Percentiles rank a stretch among this genome's conserved stretches.
Conservation (phyloP, 2,797 vertebrate species). For the Esox lucius region DNA sequence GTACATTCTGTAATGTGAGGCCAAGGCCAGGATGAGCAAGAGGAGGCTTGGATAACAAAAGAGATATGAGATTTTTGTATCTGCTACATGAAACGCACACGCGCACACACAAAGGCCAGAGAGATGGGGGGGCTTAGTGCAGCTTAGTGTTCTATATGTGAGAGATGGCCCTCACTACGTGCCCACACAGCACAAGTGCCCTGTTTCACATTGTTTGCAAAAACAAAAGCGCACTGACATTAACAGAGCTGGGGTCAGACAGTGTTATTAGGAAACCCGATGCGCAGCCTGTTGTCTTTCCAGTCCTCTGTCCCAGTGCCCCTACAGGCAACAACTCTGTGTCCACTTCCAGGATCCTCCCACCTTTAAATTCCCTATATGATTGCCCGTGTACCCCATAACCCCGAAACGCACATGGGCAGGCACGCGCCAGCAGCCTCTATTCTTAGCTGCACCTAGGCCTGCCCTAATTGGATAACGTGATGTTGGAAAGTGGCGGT, state of each 20-base stretch:
- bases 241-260: slow-evolving; percentile 51
- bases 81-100: slow-evolving; percentile 22
- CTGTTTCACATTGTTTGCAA: slow-evolving; percentile 72
- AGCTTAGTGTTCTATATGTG: slow-evolving; percentile 46
- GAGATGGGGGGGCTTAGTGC: slow-evolving; percentile 59
- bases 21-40: neutral
- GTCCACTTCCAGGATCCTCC: slow-evolving; percentile 33
- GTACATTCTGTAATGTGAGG: neutral
- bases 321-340: slow-evolving; percentile 49
- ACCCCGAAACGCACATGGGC: neutral
- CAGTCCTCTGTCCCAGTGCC: slow-evolving; percentile 40
- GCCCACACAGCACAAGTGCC: slow-evolving; percentile 27
- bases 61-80: slow-evolving; percentile 12
- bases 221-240: slow-evolving; percentile 76
- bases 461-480: slow-evolving; percentile 53
- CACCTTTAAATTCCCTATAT: neutral
- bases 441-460: slow-evolving; percentile 42
- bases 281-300: slow-evolving; percentile 52
- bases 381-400: neutral
- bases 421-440: slow-evolving; percentile 4
- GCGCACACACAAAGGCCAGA: slow-evolving; percentile 27
- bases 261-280: slow-evolving; percentile 42
- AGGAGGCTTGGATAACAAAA: neutral
- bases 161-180: slow-evolving; percentile 18
- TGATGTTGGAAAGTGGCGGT: slow-evolving; percentile 16